Evolutionary conservation across 2,888 invertebrate species (phyloP).

Genomic region (Dastarcus helophoroides): DNA sequence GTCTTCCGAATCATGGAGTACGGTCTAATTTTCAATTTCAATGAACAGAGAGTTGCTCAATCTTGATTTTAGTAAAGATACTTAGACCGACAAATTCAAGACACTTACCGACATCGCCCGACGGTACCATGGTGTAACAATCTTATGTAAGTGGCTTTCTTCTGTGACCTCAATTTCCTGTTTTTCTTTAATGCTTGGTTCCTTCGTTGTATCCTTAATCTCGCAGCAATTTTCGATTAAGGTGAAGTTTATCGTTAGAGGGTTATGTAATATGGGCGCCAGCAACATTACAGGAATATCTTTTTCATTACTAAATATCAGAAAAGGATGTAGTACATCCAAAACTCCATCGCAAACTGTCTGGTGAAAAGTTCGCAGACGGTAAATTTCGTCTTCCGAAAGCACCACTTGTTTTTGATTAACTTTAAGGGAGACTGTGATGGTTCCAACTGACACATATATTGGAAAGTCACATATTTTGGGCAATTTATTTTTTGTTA

Average conservation of each 20-base stretch:
- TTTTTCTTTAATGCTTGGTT: slow-evolving; percentile 41
- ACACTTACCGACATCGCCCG: slow-evolving; percentile 36
- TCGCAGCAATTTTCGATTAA: slow-evolving; percentile 39
- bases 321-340: slow-evolving; percentile 48
- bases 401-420: slow-evolving; percentile 42
- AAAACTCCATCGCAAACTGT: slow-evolving; percentile 65
- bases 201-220: slow-evolving; percentile 33
- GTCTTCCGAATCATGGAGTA: too few species aligned
- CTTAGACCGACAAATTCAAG: too few species aligned
- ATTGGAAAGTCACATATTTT: slow-evolving; percentile 58
- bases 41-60: too few species aligned
- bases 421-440: slow-evolving; percentile 40
- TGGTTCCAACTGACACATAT: slow-evolving; percentile 55
- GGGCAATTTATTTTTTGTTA: slow-evolving; percentile 50
- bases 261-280: slow-evolving; percentile 34
- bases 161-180: slow-evolving; percentile 40
- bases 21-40: too few species aligned
- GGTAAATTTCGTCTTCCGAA: slow-evolving; percentile 38
- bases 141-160: slow-evolving; percentile 54
- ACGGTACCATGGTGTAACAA: slow-evolving; percentile 83
- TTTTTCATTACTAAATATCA: slow-evolving; percentile 42
- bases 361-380: slow-evolving; percentile 54
- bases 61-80: too few species aligned
- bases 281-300: slow-evolving; percentile 39
- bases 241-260: slow-evolving; percentile 49